Conservation (phyloP, 1,140 invertebrate genomes). For the Bombus waltoni region DNA sequence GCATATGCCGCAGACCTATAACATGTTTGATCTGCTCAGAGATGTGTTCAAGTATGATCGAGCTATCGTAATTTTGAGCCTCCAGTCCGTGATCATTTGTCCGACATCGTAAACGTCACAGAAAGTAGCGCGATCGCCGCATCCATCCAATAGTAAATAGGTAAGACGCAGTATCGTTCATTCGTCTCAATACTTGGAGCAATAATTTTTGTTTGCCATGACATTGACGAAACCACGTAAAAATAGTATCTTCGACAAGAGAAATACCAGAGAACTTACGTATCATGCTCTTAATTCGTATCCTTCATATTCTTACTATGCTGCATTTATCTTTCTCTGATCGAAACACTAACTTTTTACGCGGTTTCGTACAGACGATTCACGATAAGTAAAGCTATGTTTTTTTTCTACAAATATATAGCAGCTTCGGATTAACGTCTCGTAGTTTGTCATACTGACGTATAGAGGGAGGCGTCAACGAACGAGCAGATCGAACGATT, state of each 20-base stretch:
- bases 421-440: constrained; percentile 41
- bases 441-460: constrained; percentile 29
- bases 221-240: background rate
- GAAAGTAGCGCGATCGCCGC: constrained; percentile 45
- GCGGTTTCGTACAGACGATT: constrained; percentile 43
- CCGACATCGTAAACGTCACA: constrained; percentile 41
- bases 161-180: constrained; percentile 13
- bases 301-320: background rate
- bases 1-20: constrained; percentile 6
- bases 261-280: background rate
- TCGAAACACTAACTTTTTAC: background rate
- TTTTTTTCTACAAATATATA: constrained; percentile 55
- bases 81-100: background rate
- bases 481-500: constrained; percentile 12
- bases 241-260: background rate
- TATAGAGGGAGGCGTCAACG: constrained; percentile 8
- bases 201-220: constrained; percentile 28
- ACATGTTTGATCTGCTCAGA: constrained; percentile 1
- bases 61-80: constrained; percentile 10
- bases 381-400: constrained; percentile 69
- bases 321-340: background rate
- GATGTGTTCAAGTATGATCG: background rate
- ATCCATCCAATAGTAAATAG: background rate
- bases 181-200: constrained; percentile 20
- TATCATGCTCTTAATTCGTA: no score